Conservation (phyloP, 2,113 vertebrate species). For the Nanorana parkeri region DNA sequence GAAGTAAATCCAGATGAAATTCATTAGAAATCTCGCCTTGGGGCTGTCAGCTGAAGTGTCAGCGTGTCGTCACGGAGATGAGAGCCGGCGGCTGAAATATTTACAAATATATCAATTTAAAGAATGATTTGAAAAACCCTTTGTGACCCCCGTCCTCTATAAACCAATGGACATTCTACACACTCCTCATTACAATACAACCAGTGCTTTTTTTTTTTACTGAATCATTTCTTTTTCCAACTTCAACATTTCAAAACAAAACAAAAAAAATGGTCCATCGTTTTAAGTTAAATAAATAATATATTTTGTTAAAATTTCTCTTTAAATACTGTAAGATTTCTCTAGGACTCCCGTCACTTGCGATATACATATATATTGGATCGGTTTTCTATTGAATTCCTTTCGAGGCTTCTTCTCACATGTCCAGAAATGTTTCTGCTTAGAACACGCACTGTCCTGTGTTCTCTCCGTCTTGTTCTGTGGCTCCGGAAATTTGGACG, state of each 20-base stretch:
- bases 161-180: too few species aligned
- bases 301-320: neutral
- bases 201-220: constrained; percentile 1
- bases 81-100: too few species aligned
- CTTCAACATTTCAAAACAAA: constrained; percentile 47
- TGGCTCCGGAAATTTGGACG: neutral
- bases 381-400: neutral
- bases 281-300: constrained; percentile 55
- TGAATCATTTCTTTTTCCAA: constrained; percentile 36
- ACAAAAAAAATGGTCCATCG: neutral
- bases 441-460: too few species aligned
- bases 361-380: constrained; percentile 51
- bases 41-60: too few species aligned
- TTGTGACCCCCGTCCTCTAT: too few species aligned
- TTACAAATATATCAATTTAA: too few species aligned
- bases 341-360: constrained; percentile 14
- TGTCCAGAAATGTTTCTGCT: too few species aligned
- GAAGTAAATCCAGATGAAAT: too few species aligned
- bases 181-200: neutral
- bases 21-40: too few species aligned
- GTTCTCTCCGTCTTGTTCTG: neutral
- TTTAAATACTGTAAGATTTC: neutral
- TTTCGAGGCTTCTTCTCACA: too few species aligned
- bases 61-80: too few species aligned
- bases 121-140: too few species aligned